These are phyloP conservation scores for Emys orbicularis DNA, from an alignment of 2,797 vertebrate species.

Conservation along the genomic window DNA sequence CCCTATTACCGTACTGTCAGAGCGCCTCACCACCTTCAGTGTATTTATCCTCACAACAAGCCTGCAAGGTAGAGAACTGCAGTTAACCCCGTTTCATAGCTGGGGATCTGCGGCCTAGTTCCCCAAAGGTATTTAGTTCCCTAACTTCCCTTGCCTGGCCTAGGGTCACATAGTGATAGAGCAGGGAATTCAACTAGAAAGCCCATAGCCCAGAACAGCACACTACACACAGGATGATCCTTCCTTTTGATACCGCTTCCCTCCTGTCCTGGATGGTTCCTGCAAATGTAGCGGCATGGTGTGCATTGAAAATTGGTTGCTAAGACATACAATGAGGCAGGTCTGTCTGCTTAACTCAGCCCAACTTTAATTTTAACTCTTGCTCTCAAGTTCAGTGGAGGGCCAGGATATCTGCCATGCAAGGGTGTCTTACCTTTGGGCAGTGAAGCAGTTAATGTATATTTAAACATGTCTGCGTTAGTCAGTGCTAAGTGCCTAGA, in stretches of 20 bases:
- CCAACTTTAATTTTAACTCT: not conserved
- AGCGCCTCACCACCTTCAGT: constrained; percentile 6
- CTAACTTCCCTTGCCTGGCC: not conserved
- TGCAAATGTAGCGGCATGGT: not conserved
- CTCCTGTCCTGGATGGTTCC: not conserved
- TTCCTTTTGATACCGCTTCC: not conserved
- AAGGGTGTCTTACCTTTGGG: not conserved
- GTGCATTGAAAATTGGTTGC: not conserved
- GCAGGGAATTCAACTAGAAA: not conserved
- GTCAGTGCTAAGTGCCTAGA: constrained; percentile 1
- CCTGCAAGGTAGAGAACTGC: not conserved
- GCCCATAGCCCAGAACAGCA: not conserved
- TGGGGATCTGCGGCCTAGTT: not conserved
- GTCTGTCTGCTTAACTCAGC: constrained; percentile 1
- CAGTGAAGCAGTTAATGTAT: not conserved
- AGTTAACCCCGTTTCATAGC: not conserved
- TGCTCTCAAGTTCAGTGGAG: constrained; percentile 65
- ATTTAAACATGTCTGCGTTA: not conserved
- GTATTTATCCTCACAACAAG: constrained; percentile 38
- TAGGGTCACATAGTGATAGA: not conserved
- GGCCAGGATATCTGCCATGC: constrained; percentile 1
- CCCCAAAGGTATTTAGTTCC: not conserved
- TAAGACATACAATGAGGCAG: not conserved
- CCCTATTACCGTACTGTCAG: constrained; percentile 27
- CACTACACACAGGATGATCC: not conserved